Percentiles rank a stretch among this genome's conserved stretches.
Evolutionary conservation across 1,140 invertebrate genomes (phyloP).

Genomic region (Drosophila elegans): DNA sequence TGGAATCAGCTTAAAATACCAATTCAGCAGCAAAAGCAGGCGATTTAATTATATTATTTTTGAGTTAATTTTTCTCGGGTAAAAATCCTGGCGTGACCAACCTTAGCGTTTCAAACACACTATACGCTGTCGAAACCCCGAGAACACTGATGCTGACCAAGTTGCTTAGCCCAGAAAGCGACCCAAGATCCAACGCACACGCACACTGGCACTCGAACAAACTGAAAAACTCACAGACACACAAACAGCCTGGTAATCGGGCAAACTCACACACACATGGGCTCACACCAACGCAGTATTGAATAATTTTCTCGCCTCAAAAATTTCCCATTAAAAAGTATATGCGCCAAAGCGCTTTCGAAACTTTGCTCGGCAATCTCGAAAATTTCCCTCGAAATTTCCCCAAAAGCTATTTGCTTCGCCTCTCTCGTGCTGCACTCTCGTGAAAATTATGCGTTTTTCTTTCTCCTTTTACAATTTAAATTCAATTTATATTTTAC

Average conservation of each 20-base stretch:
- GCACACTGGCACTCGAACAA: conserved; percentile 17
- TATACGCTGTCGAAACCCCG: conserved; percentile 85
- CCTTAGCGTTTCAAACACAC: conserved; percentile 85
- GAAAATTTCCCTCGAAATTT: conserved; percentile 70
- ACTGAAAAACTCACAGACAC: conserved; percentile 26
- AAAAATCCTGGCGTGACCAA: conserved; percentile 81
- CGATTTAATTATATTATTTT: conserved; percentile 17
- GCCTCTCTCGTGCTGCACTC: conserved; percentile 46
- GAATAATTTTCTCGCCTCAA: conserved; percentile 70
- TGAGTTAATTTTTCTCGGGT: conserved; percentile 31
- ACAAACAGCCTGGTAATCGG: conserved; percentile 8
- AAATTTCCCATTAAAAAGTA: conserved; percentile 78
- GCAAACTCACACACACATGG: conserved; percentile 20
- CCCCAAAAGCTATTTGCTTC: conserved; percentile 15
- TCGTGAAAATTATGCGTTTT: conserved; percentile 67
- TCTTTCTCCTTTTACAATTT: conserved; percentile 36
- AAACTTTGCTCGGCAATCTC: conserved; percentile 52
- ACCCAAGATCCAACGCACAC: conserved; percentile 64
- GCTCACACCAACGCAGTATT: conserved; percentile 61
- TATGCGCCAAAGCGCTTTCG: conserved; percentile 71
- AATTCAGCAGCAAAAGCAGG: conserved; percentile 10
- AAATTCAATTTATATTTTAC: conserved; percentile 51
- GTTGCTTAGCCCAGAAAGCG: conserved; percentile 75
- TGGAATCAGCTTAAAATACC: conserved; percentile 22
- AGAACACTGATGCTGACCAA: conserved; percentile 85